phyloP scores from a whole-genome alignment of 1,140 invertebrate genomes.

The Trigoniulus corallinus region DNA sequence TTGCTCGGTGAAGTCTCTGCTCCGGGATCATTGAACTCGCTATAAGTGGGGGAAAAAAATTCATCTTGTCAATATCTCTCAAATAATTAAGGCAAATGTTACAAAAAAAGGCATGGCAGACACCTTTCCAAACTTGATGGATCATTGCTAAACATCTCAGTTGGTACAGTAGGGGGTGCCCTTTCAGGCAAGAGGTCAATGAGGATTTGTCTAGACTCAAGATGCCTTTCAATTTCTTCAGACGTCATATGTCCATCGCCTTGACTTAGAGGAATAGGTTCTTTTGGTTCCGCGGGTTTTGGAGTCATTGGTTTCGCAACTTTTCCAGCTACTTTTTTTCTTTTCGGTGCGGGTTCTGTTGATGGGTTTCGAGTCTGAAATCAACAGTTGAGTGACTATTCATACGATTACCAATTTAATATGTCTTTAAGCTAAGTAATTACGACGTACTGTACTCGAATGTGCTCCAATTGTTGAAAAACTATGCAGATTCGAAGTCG shows the following conservation, averaged over 20 bases:
- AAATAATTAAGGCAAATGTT: no score
- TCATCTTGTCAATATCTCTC: no score
- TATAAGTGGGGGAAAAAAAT: no score
- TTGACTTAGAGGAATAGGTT: neutral
- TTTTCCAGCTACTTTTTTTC: neutral
- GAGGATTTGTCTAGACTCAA: conserved; percentile 58
- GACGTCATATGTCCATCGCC: conserved; percentile 67
- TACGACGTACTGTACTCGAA: no score
- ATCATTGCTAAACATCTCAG: conserved; percentile 85
- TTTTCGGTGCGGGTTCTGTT: neutral
- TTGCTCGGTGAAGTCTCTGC: conserved; percentile 15
- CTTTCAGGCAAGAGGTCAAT: conserved; percentile 66
- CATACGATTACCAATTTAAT: neutral
- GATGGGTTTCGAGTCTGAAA: neutral
- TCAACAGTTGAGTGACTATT: neutral
- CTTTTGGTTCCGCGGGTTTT: neutral
- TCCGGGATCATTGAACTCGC: neutral
- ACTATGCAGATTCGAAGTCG: neutral
- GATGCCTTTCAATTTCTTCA: conserved; percentile 74
- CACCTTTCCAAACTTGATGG: conserved; percentile 58
- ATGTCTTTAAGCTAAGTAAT: no score
- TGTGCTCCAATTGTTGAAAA: neutral
- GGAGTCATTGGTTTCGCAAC: neutral
- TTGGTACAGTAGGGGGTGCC: conserved; percentile 69
- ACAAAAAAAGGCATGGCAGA: no score